These are phyloP conservation scores for Atopsyche davidsoni DNA, from an alignment of 1,140 invertebrate genomes.

Conservation along the genomic window DNA sequence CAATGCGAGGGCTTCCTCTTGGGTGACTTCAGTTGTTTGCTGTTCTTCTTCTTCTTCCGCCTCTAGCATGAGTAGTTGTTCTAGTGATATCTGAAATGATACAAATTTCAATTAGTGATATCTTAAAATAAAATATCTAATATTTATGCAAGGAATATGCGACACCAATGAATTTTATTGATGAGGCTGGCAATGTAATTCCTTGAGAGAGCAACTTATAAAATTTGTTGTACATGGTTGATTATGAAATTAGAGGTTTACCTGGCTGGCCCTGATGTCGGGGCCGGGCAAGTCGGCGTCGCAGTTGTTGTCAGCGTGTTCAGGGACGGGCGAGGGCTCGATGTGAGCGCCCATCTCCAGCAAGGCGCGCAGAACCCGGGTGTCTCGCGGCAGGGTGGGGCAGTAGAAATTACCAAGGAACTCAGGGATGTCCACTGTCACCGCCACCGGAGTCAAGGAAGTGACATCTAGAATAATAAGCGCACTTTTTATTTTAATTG, in stretches of 20 bases:
- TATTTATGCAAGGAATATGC: too few species aligned
- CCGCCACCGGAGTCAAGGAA: constrained; percentile 19
- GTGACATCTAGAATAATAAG: constrained; percentile 1
- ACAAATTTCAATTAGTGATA: constrained; percentile 1
- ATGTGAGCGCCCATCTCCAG: constrained; percentile 36
- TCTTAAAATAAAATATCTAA: constrained; percentile 1
- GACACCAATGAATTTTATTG: too few species aligned
- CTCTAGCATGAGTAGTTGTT: constrained; percentile 28
- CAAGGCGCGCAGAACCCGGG: constrained; percentile 38
- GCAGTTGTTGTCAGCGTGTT: not conserved
- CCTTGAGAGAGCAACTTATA: too few species aligned
- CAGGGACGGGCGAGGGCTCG: constrained; percentile 5
- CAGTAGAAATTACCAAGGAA: constrained; percentile 34
- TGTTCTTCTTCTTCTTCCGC: constrained; percentile 27
- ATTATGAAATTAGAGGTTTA: too few species aligned
- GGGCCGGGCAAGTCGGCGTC: too few species aligned
- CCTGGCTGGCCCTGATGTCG: constrained; percentile 24
- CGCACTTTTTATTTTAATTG: too few species aligned
- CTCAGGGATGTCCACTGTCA: constrained; percentile 40
- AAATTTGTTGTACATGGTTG: too few species aligned
- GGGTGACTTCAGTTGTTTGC: constrained; percentile 19
- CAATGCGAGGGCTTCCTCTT: constrained; percentile 30
- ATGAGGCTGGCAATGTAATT: too few species aligned
- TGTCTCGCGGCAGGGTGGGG: constrained; percentile 36
- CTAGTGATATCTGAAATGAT: constrained; percentile 27